Base-by-base conservation (phyloP, 2,113 vertebrate species). In the Corapipo altera region DNA sequence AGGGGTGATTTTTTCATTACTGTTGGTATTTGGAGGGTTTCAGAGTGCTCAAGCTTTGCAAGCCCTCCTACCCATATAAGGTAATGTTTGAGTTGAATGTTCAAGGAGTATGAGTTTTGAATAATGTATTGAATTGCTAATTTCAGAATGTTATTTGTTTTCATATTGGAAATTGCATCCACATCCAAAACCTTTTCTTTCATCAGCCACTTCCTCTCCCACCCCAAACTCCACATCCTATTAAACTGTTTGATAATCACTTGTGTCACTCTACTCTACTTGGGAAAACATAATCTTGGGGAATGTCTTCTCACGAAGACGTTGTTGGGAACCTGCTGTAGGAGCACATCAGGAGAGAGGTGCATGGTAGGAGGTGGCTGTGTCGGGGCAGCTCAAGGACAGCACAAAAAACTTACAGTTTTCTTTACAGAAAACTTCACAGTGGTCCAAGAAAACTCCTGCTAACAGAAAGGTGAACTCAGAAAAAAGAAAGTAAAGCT, bases 31-130 rank as follows among this genome's bases (percentile, higher is more conserved):
- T 93, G 65, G 61, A 52, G 19, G 59, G 39, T 85, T 95, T 95
- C 82, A 58, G 64, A 64, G 59, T 1, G 0, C 62, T 81, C 41
- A 18, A 43, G 54, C 57, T 88, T 88, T 94, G 78, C 46, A n/a
- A 94, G 69, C 15, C 51, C n/a, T 96, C 46, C 84, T 91, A 51
- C 72, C 91, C 70, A 64, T 30, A 44, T 69, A 94, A 93, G 61
- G 65, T 79, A 86, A 43, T 49, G 51, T 89, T 94, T 88, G 57
- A 90, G 59, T 78, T 93, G 77, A 49, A 20, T 65, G 35, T 85
- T 93, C 54, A 75, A 79, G 55, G 55, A 55, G 24, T 37, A 3
- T 24, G 66, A 87, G 79, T 81, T 93, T 81, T 51, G 61, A 90
- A 88, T 72, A 72, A 57, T 41, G 14, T 58, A 41, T 71, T 83